Percentiles rank a stretch among this genome's conserved stretches.
Conservation (phyloP, 2,888 invertebrate genomes). For the Andrena minutula region DNA sequence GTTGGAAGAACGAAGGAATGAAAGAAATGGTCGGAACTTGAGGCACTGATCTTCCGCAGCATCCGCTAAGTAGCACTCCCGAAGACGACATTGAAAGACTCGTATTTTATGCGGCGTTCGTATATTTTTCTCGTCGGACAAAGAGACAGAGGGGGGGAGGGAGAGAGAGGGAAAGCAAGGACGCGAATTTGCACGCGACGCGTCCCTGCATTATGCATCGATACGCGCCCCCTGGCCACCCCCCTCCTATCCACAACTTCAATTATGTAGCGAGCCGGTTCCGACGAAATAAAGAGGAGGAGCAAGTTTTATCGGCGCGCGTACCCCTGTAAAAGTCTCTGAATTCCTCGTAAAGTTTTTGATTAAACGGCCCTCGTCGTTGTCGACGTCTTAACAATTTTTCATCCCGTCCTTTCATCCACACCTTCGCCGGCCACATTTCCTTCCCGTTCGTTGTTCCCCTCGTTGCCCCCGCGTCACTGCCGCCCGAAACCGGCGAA, state of each 20-base stretch:
- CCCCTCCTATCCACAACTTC: constrained; percentile 9
- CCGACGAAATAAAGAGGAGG: neutral
- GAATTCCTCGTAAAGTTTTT: constrained; percentile 55
- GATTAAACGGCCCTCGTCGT: constrained; percentile 50
- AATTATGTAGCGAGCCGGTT: constrained; percentile 43
- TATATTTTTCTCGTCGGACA: constrained; percentile 45
- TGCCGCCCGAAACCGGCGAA: constrained; percentile 16
- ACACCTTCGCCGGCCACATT: too few species aligned
- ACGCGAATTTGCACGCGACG: constrained; percentile 44
- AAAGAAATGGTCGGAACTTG: constrained; percentile 64
- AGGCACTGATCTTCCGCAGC: constrained; percentile 63
- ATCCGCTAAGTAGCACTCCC: constrained; percentile 68
- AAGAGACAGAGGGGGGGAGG: neutral
- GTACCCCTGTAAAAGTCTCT: constrained; percentile 47
- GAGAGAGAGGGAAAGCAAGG: neutral
- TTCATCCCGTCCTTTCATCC: constrained; percentile 3
- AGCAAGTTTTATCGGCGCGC: constrained; percentile 42
- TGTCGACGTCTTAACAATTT: constrained; percentile 50
- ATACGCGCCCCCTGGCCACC: constrained; percentile 20
- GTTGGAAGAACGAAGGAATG: constrained; percentile 51
- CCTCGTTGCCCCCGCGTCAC: neutral
- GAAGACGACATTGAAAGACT: constrained; percentile 53
- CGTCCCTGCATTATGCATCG: constrained; percentile 52
- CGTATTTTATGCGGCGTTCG: constrained; percentile 59
- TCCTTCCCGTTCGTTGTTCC: neutral